These are phyloP conservation scores for Cepaea nemoralis DNA, from an alignment of 1,140 invertebrate genomes.

Conservation along the genomic window DNA sequence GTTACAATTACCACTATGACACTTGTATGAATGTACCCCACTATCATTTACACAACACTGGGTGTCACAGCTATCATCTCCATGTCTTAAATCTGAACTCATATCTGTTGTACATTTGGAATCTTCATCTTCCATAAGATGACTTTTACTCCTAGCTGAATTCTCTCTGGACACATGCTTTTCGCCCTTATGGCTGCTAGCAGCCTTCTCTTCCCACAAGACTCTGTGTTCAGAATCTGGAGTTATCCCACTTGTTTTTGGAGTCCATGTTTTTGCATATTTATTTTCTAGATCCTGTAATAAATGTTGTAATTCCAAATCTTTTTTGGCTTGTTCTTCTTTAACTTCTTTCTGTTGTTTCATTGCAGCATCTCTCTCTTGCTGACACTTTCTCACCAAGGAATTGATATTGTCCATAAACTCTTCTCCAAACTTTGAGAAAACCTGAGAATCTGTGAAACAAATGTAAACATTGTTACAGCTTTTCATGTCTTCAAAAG, in stretches of 20 bases:
- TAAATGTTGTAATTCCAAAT: conserved; percentile 14
- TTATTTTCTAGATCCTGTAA: conserved; percentile 29
- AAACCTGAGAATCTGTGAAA: background rate
- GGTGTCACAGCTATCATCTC: background rate
- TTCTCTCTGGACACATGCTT: background rate
- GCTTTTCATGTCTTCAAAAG: no score
- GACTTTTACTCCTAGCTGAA: background rate
- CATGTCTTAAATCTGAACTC: background rate
- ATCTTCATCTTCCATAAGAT: background rate
- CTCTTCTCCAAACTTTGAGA: conserved; percentile 15
- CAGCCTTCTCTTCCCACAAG: background rate
- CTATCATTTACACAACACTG: background rate
- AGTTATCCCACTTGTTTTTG: background rate
- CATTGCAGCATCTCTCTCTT: background rate
- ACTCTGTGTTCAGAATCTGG: background rate
- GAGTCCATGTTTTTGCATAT: conserved; percentile 32
- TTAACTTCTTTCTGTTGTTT: conserved; percentile 7
- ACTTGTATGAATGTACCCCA: background rate
- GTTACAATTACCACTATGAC: background rate
- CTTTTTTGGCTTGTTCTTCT: conserved; percentile 6
- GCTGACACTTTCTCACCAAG: conserved; percentile 19
- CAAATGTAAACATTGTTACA: conserved; percentile 2
- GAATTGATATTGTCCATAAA: conserved; percentile 19
- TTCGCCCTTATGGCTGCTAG: background rate
- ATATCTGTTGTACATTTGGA: background rate